Percentiles rank a stretch among this genome's conserved stretches.
Conservation (phyloP, 2,888 invertebrate species). For the Theodoxus fluviatilis region DNA sequence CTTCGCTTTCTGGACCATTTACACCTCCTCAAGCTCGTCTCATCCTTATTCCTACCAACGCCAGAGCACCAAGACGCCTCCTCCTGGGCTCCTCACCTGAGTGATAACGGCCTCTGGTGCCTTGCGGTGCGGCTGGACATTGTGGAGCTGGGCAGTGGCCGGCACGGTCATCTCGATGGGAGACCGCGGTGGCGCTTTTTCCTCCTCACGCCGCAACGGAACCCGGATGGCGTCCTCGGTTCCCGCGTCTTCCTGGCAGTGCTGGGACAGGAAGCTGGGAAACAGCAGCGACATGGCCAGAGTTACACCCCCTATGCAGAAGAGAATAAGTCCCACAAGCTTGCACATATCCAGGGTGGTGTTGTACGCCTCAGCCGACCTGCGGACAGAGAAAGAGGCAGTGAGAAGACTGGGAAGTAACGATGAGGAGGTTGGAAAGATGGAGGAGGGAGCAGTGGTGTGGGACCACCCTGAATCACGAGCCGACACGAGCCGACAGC, state of each 20-base stretch:
- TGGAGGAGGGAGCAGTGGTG: no score
- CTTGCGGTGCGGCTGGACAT: constrained; percentile 62
- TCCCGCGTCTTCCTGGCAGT: constrained; percentile 61
- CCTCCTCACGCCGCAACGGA: constrained; percentile 41
- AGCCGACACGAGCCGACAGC: no score
- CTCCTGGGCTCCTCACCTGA: constrained; percentile 47
- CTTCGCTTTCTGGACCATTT: no score
- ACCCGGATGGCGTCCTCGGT: constrained; percentile 52
- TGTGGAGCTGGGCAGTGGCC: constrained; percentile 58
- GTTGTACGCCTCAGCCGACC: constrained; percentile 66
- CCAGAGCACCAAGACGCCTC: no score
- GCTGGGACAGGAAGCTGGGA: constrained; percentile 66
- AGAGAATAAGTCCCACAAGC: constrained; percentile 67
- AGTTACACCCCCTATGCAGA: constrained; percentile 68
- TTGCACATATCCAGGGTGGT: constrained; percentile 67
- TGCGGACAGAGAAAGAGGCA: constrained; percentile 56
- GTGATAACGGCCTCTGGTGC: constrained; percentile 48
- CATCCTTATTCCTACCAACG: no score
- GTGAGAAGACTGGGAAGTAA: constrained; percentile 13
- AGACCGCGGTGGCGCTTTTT: constrained; percentile 49
- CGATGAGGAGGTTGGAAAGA: constrained; percentile 26
- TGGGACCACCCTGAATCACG: no score
- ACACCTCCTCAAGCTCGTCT: no score
- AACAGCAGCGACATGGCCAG: constrained; percentile 66
- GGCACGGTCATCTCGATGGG: constrained; percentile 62